Conservation (phyloP, 2,797 vertebrate genomes). For the Arctocebus calabarensis region DNA sequence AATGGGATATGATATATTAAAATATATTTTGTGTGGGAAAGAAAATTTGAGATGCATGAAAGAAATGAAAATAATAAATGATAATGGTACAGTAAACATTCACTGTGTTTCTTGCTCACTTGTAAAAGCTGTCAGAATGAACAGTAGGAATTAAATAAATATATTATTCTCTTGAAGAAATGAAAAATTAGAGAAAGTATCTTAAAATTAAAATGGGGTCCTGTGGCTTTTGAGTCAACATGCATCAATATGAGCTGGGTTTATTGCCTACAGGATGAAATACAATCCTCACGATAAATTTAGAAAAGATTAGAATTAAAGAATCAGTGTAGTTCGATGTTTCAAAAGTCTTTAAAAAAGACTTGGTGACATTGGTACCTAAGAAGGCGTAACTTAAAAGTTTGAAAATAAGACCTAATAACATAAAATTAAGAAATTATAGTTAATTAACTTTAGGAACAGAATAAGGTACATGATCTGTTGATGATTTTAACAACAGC, state of each 20-base stretch:
- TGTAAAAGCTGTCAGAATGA: neutral
- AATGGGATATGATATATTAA: neutral
- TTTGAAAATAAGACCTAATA: conserved; percentile 13
- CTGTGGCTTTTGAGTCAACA: neutral
- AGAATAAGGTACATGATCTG: neutral
- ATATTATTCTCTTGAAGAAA: neutral
- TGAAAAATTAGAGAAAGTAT: neutral
- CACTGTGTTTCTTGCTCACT: neutral
- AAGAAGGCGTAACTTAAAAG: neutral
- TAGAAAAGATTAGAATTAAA: conserved; percentile 3
- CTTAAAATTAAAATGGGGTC: neutral
- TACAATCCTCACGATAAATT: neutral
- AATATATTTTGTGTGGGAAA: neutral
- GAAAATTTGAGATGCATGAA: neutral
- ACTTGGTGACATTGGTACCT: neutral
- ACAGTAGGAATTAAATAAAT: neutral
- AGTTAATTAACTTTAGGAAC: neutral
- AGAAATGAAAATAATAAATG: neutral
- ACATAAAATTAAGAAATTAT: neutral
- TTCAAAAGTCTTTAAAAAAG: neutral
- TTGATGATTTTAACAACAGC: neutral
- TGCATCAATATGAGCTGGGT: neutral
- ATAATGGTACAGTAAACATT: neutral
- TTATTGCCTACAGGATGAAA: neutral
- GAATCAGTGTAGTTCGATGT: neutral